Conservation (phyloP, 2,113 vertebrate genomes). For the Craseonycteris thonglongyai region DNA sequence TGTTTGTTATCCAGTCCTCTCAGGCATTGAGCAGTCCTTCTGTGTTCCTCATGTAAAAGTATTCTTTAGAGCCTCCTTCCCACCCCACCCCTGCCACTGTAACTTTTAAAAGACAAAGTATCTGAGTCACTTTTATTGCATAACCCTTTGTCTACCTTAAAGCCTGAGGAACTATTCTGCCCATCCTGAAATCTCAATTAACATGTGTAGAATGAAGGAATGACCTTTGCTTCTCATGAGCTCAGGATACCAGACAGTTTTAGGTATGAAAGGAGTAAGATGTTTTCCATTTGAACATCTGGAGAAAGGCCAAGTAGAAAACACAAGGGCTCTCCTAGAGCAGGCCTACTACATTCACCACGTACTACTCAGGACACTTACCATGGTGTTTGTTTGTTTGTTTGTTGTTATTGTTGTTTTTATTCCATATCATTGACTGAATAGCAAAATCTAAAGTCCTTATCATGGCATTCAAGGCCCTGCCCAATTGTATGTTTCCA, state of each 20-base stretch:
- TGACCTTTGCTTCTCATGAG: neutral
- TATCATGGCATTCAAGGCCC: neutral
- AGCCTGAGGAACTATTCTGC: neutral
- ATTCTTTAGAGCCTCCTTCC: neutral
- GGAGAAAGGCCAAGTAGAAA: neutral
- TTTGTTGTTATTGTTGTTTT: too few species aligned
- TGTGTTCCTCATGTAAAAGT: neutral
- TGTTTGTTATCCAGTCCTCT: neutral
- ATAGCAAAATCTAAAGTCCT: neutral
- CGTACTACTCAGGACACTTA: neutral
- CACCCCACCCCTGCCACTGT: too few species aligned
- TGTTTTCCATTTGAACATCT: neutral
- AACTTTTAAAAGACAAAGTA: neutral
- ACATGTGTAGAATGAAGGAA: neutral
- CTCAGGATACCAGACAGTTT: neutral
- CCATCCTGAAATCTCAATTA: neutral
- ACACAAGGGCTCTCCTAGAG: neutral
- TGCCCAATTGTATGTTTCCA: neutral
- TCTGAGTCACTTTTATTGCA: neutral
- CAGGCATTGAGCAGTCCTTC: neutral
- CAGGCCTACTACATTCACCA: neutral
- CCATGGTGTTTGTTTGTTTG: neutral
- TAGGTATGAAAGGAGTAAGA: neutral
- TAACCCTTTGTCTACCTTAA: neutral
- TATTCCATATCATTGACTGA: neutral